Evolutionary conservation across 2,797 vertebrate genomes (phyloP).

Genomic region (Betta splendens): DNA sequence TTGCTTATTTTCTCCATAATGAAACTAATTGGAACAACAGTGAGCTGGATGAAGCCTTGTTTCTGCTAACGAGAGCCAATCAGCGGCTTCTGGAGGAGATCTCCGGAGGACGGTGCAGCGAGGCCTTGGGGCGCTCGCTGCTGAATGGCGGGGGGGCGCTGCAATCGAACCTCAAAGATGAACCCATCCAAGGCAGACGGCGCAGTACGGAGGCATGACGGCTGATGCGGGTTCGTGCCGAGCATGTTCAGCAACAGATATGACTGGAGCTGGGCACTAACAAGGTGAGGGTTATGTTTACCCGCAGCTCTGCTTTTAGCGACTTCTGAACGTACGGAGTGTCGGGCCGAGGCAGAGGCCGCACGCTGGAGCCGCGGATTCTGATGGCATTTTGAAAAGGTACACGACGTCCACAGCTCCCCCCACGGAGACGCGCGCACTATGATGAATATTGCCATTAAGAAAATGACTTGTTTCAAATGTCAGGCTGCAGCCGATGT

Average conservation of each 20-base stretch:
- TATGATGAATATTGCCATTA: constrained; percentile 74
- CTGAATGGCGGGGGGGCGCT: constrained; percentile 36
- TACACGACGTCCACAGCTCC: constrained; percentile 48
- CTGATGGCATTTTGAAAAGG: constrained; percentile 64
- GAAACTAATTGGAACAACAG: constrained; percentile 55
- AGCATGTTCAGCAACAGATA: constrained; percentile 35
- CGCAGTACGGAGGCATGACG: constrained; percentile 9
- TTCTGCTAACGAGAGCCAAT: constrained; percentile 63
- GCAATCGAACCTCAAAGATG: constrained; percentile 46
- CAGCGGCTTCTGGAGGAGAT: constrained; percentile 52
- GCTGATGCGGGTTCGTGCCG: constrained; percentile 30
- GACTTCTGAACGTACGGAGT: constrained; percentile 38
- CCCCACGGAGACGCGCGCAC: constrained; percentile 43
- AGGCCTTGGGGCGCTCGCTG: constrained; percentile 21
- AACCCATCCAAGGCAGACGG: constrained; percentile 32
- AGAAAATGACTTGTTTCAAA: constrained; percentile 77
- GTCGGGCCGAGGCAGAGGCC: constrained; percentile 34
- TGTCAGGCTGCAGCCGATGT: constrained; percentile 67
- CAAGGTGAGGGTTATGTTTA: constrained; percentile 50
- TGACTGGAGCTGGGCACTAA: constrained; percentile 19
- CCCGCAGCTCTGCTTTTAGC: constrained; percentile 44
- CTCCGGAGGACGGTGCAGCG: constrained; percentile 59
- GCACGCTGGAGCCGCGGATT: constrained; percentile 47
- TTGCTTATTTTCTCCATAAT: constrained; percentile 46
- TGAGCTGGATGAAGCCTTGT: constrained; percentile 50